Base-by-base conservation (phyloP, 2,113 vertebrate genomes). In the Chaenogobius annularis region DNA sequence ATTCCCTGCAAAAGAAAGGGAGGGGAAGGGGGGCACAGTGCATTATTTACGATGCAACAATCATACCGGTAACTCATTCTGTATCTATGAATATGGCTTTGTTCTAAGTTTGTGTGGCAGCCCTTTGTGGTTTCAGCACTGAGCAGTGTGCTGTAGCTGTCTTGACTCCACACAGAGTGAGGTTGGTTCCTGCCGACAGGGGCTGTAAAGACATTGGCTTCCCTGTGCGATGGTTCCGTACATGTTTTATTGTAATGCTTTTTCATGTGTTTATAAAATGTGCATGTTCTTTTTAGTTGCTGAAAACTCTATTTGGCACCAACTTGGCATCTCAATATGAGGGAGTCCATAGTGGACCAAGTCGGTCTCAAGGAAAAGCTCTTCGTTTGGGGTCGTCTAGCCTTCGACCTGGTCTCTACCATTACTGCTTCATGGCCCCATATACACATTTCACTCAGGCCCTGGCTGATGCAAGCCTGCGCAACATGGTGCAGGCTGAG, bases 381-480 rank as follows among this genome's bases (percentile, higher is more conserved):
- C 95, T 97, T 0, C 97, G 96, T 5, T 93, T 99, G 3, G 97
- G 96, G 66, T 99, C 98, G 0, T 98, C 96, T 77, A 99, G 83
- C 37, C 58, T 96, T 74, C 90, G 96, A 35, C 98, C 96, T 0
- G 98, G 98, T 35, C 93, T 99, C 37, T 99, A 99, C 83, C 97
- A 99, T 82, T 98, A 96, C 85, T 99, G 98, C 92, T 99, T 99
- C 93, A 99, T 99, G 97, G 98, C 97, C 0, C 98, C 97, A 0
- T 99, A 99, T 74, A 99, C 98, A 0, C 98, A 99, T 83, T 99
- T 99, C 74, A 99, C 98, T 0, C 98, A 99, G 93, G 98, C 98
- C 11, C 89, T 99, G 0, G 98, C 98, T 0, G 97, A 98, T 9
- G 98, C 98, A 17, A 98, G 96, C 74, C 94, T 99, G 3, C 93